Evolutionary conservation across 2,113 vertebrate genomes (phyloP).

Genomic region (Marmota flaviventris): DNA sequence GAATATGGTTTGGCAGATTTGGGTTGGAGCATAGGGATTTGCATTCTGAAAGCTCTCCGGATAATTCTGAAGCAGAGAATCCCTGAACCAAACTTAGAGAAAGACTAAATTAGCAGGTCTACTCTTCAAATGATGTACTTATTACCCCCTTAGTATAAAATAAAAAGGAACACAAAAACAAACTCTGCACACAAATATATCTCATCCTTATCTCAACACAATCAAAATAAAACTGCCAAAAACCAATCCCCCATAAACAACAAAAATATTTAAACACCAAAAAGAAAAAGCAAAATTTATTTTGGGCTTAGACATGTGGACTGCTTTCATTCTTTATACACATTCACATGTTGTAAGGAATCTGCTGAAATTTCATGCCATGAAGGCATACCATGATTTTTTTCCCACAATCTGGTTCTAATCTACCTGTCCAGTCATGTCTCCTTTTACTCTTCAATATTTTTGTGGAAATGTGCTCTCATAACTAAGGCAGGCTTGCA

Average conservation of each 20-base stretch:
- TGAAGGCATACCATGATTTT: not conserved
- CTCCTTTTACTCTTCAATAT: not conserved
- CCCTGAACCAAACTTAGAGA: not conserved
- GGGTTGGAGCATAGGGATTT: not conserved
- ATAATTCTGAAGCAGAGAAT: slow-evolving; percentile 15
- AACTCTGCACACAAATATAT: not conserved
- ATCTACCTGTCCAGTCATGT: not conserved
- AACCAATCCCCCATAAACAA: not conserved
- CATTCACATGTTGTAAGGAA: not conserved
- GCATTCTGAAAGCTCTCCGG: slow-evolving; percentile 6
- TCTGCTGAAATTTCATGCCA: not conserved
- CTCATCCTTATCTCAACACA: not conserved
- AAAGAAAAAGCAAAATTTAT: not conserved
- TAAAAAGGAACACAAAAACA: not conserved
- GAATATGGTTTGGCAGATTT: slow-evolving; percentile 29
- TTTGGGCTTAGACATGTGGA: not conserved
- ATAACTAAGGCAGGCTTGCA: not conserved
- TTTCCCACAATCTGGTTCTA: not conserved
- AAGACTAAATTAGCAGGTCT: not conserved
- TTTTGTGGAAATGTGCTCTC: not conserved
- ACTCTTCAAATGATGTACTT: not conserved
- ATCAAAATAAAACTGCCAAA: not conserved
- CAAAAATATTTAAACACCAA: slow-evolving; percentile 32
- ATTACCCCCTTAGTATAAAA: not conserved
- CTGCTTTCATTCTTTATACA: not conserved